phyloP scores from a whole-genome alignment of 2,888 invertebrate genomes.

The Mimumesa dahlbomi region DNA sequence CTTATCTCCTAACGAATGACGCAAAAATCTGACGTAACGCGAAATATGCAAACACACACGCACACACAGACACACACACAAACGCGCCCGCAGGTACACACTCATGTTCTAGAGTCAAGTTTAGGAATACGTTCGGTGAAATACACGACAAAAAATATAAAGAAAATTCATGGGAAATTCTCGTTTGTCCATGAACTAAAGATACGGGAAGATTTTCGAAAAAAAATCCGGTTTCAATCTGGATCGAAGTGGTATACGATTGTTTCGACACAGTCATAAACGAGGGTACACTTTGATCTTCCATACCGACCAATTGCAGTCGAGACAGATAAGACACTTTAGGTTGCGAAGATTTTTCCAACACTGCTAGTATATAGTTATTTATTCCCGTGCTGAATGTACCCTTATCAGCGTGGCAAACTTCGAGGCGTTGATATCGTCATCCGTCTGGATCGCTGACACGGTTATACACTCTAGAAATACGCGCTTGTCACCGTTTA shows the following conservation, averaged over 20 bases:
- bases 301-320: constrained; percentile 17
- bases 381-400: constrained; percentile 62
- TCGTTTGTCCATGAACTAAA: too few relatives aligned
- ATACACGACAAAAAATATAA: too few relatives aligned
- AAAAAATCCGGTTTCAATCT: not conserved
- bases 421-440: constrained; percentile 51
- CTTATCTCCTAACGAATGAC: not conserved
- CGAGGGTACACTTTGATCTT: constrained; percentile 25
- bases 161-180: too few relatives aligned
- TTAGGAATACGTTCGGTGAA: too few relatives aligned
- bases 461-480: constrained; percentile 40
- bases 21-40: not conserved
- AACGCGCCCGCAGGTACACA: too few relatives aligned
- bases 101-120: too few relatives aligned
- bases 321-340: constrained; percentile 42
- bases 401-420: constrained; percentile 57
- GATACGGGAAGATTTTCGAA: not conserved
- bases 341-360: constrained; percentile 40
- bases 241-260: constrained; percentile 17
- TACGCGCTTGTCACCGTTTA: constrained; percentile 22
- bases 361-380: constrained; percentile 54
- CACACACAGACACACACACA: too few relatives aligned
- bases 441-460: constrained; percentile 47
- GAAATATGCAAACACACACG: too few relatives aligned
- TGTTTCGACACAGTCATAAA: constrained; percentile 13